Evolutionary conservation across 2,797 vertebrate species (phyloP), one percentile per base, ranked within the genome.

Genomic region (Ctenochaetus hawaiiensis): DNA sequence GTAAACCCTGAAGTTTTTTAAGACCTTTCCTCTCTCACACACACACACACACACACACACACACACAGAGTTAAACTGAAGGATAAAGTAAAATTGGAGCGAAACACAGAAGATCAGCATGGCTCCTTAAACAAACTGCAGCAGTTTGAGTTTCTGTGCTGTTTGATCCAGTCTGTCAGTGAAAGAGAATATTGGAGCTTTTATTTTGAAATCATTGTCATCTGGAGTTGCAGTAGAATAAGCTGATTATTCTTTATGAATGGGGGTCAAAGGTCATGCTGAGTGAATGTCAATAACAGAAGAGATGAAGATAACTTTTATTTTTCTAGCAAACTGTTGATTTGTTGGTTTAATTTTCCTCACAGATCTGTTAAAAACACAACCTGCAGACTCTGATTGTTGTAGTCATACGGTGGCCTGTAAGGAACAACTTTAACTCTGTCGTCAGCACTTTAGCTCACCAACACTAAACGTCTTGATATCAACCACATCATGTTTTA

Each of bases 381-480:
- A 47, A 20, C 3, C 20, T 54, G 39, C 52, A 52, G 37, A 26
- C 57, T 56, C 41, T 26, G 59, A 66, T 26, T 44, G 43, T 44
- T 52, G 6, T 0, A 26, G 8, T 6, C 6, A 1, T 67, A 79
- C 0, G 39, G 78, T 56, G 48, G 79, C 82, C 76, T 59, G 18
- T 22, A 6, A 76, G 64, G 67, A 67, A 72, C 67, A 73, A 4
- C 52, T 51, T 0, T 68, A 73, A 4, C 52, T 51, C 0, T 68
- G 52, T 26, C 7, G 2, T 26, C 51, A 69, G 77, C 82, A 78
- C 82, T 84, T 87, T 75, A 81, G 69, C 56, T 22, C 17, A 76
- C 37, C 37, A 18, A 71, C 81, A 81, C 67, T 65, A 81, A 8
- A 1, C n/a, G 51, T 48, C 54, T 13, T 18, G 0, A 9, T 51